Evolutionary conservation across 1,140 invertebrate species (phyloP).

Genomic region (Magallana gigas): DNA sequence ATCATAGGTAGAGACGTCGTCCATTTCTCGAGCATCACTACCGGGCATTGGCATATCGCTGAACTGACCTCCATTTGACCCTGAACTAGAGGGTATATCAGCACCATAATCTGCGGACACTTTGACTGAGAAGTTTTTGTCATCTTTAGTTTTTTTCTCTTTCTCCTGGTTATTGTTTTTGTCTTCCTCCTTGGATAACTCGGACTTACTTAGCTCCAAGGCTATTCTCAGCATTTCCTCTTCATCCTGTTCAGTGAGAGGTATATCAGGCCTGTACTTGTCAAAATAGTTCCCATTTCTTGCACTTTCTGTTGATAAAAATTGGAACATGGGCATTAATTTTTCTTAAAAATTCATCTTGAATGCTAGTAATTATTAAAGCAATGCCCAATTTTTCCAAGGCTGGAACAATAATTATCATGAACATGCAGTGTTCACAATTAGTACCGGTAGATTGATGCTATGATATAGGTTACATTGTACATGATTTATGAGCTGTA

Average conservation of each 20-base stretch:
- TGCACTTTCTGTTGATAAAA: neutral
- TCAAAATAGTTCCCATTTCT: neutral
- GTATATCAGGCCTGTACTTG: constrained; percentile 34
- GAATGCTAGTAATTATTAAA: too few relatives aligned
- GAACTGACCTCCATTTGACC: neutral
- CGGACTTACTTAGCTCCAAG: constrained; percentile 40
- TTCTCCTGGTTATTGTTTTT: constrained; percentile 27
- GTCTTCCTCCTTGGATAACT: constrained; percentile 4
- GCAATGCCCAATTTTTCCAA: too few relatives aligned
- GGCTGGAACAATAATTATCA: too few relatives aligned
- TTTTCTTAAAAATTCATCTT: too few relatives aligned
- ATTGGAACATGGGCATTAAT: too few relatives aligned
- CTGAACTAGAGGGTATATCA: neutral
- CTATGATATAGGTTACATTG: too few relatives aligned
- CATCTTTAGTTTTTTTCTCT: neutral
- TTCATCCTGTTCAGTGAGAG: constrained; percentile 24
- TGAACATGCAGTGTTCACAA: too few relatives aligned
- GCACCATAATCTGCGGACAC: constrained; percentile 34
- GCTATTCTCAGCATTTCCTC: constrained; percentile 43
- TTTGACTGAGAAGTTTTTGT: constrained; percentile 32
- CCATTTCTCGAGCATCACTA: neutral
- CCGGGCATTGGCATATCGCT: neutral
- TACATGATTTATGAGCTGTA: too few relatives aligned
- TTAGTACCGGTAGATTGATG: too few relatives aligned
- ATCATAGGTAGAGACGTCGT: constrained; percentile 12